Conservation (phyloP, 2,797 vertebrate genomes). For the Smutsia temminckii region DNA sequence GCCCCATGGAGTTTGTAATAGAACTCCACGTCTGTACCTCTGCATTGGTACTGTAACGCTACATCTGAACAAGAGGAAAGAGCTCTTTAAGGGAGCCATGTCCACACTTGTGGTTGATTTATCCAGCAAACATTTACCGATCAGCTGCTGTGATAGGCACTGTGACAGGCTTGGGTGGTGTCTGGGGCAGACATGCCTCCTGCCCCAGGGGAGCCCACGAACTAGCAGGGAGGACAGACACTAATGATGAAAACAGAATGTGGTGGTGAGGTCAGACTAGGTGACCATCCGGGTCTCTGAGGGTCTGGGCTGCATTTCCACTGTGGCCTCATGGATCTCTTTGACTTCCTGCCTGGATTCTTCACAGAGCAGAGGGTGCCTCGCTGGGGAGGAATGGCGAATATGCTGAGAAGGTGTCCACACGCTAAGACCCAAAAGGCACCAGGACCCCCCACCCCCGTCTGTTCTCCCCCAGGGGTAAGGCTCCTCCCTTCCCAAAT, state of each 20-base stretch:
- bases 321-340: background rate
- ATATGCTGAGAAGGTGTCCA: background rate
- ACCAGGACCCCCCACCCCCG: background rate
- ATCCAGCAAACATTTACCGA: background rate
- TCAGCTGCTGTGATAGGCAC: background rate
- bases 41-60: background rate
- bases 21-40: background rate
- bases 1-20: background rate
- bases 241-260: background rate
- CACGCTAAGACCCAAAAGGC: background rate
- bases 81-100: background rate
- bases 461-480: background rate
- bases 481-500: background rate
- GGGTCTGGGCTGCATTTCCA: background rate
- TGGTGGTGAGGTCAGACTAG: background rate
- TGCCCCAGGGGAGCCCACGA: background rate
- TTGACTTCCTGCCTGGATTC: background rate
- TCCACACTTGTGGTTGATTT: background rate
- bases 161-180: background rate
- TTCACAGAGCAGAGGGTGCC: background rate
- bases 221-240: background rate
- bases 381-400: background rate
- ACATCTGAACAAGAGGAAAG: background rate
- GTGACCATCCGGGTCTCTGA: too few species aligned
- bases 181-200: background rate